Base-by-base conservation (phyloP, 2,888 invertebrate genomes). In the Atrina japonica region DNA sequence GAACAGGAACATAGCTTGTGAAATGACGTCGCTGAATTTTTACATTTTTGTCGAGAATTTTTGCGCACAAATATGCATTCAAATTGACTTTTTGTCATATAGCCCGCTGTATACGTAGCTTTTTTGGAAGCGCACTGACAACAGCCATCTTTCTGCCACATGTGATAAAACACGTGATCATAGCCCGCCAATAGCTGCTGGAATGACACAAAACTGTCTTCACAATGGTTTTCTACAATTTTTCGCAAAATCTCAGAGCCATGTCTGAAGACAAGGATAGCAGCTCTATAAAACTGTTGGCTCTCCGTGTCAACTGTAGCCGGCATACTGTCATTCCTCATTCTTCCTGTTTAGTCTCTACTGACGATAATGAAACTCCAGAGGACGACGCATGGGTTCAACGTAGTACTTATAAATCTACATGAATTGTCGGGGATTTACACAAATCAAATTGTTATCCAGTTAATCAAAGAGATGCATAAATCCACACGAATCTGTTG, bases 91-190 rank as follows among this genome's bases (percentile, higher is more conserved):
- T 49, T 61, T n/a, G 29, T n/a, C 7, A 61, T 29, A 27, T 21
- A 21, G 11, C 61, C 61, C 18, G 61, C 29, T 21, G 29, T 47
- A 30, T 43, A 61, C 29, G 23, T 18, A 9, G 49, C 30, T 29
- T 61, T 61, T 16, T 29, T 14, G 35, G 43, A 29, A 14, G 30
- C 18, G 35, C 61, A 61, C 29, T 29, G 21, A 61, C 61, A 61
- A 14, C 61, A 61, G 14, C 35, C 35, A 16, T 49, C 49, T 23
- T 61, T 61, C 7, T 61, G 49, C 30, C 41, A 30, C 49, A 49
- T 49, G 27, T 61, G 61, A 43, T 49, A 61, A 5, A 61, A 25
- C 7, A 29, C 23, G 18, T 61, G 61, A n/a, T 23, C 30, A 27
- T 50, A 21, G 7, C 21, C 18, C 23, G 11, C n/a, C n/a, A 61